Conservation (phyloP, 2,888 invertebrate species). For the Lasioglossum marginatum region DNA sequence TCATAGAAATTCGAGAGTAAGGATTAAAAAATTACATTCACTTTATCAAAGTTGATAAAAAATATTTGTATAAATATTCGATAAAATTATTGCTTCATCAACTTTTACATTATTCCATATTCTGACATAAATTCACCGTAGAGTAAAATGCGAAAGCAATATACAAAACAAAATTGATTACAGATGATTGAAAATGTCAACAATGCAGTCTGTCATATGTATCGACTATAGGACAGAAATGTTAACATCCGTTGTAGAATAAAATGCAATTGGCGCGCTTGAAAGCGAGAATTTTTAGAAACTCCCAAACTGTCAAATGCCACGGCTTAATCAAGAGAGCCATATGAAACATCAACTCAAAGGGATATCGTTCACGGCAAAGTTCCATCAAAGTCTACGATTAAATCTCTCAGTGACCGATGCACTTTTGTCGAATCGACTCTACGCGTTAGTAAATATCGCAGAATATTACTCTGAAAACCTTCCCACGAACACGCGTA, state of each 20-base stretch:
- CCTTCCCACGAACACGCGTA: not conserved
- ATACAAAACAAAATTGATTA: not conserved
- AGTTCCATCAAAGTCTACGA: constrained; percentile 37
- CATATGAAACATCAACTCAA: constrained; percentile 39
- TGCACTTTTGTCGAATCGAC: not conserved
- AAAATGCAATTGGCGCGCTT: not conserved
- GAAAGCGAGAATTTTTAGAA: not conserved
- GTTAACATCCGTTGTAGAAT: not conserved
- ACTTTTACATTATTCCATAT: not conserved
- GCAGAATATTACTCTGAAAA: not conserved
- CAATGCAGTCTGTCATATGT: not conserved
- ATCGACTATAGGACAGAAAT: not conserved
- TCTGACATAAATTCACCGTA: not conserved
- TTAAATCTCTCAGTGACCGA: constrained; percentile 40
- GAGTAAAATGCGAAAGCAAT: not conserved
- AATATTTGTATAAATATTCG: too few relatives aligned
- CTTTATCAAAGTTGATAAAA: too few relatives aligned
- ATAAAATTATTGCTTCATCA: not conserved
- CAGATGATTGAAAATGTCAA: not conserved
- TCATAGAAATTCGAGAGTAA: not conserved
- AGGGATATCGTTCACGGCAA: constrained; percentile 35
- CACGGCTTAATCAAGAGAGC: constrained; percentile 31
- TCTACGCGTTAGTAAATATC: not conserved
- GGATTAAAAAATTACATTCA: not conserved
- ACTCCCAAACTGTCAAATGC: constrained; percentile 10